These are phyloP conservation scores for Drosophila persimilis DNA, from an alignment of 1,140 invertebrate species.

Conservation along the genomic window DNA sequence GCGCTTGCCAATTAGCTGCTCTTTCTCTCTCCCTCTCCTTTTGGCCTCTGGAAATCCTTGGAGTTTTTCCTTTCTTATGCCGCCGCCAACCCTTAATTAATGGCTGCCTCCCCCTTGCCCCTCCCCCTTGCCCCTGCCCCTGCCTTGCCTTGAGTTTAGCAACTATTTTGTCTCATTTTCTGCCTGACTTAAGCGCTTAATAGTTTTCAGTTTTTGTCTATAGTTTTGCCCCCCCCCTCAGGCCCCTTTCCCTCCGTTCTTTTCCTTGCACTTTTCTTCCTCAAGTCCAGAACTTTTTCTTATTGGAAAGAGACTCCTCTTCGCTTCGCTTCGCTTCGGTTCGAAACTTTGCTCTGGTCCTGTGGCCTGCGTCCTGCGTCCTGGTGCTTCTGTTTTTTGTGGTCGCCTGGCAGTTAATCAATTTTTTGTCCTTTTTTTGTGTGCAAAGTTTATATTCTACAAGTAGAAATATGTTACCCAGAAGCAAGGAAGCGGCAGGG, in stretches of 20 bases:
- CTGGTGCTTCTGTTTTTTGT: conserved; percentile 49
- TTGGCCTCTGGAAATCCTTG: conserved; percentile 1
- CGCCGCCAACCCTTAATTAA: conserved; percentile 61
- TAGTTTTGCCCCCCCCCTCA: conserved; percentile 18
- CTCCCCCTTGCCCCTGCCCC: conserved; percentile 21
- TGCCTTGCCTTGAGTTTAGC: conserved; percentile 38
- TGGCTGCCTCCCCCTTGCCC: conserved; percentile 23
- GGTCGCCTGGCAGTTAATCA: conserved; percentile 74
- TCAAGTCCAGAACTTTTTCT: conserved; percentile 69
- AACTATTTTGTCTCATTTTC: conserved; percentile 83
- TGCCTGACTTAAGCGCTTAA: conserved; percentile 82
- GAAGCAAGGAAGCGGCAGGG: not conserved
- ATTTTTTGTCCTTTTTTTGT: conserved; percentile 66
- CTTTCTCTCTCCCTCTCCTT: conserved; percentile 25
- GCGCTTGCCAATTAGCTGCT: conserved; percentile 63
- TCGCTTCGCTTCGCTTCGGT: conserved; percentile 26
- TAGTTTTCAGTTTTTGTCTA: conserved; percentile 68
- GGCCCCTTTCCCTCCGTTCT: conserved; percentile 15
- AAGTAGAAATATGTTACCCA: conserved; percentile 25
- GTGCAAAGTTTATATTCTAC: conserved; percentile 42
- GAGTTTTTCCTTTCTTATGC: conserved; percentile 9
- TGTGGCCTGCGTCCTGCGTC: conserved; percentile 2
- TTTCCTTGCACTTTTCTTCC: conserved; percentile 66
- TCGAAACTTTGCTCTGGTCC: conserved; percentile 42
- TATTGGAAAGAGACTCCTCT: conserved; percentile 54